These are phyloP conservation scores for Sylvilagus floridanus DNA, from an alignment of 2,797 vertebrate species.

Conservation along the genomic window DNA sequence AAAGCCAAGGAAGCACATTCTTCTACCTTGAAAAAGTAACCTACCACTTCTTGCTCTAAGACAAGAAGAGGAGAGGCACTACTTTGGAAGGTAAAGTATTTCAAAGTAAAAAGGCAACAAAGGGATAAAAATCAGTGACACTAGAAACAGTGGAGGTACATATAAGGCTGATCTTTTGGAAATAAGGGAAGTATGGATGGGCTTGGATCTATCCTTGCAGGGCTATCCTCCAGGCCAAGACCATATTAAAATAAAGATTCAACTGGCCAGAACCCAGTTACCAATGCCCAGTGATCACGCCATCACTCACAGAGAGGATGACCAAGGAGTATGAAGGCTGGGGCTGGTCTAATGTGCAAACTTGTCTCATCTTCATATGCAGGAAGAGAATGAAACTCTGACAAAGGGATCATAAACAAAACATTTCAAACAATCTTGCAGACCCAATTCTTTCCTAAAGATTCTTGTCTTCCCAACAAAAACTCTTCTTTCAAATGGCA, in stretches of 20 bases:
- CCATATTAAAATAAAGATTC: constrained; percentile 39
- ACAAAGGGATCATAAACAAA: neutral
- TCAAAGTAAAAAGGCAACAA: neutral
- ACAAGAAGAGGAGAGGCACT: neutral
- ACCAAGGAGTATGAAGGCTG: neutral
- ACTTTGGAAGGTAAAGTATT: neutral
- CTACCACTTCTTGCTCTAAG: neutral
- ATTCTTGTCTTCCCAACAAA: neutral
- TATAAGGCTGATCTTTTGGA: neutral
- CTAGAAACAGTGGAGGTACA: neutral
- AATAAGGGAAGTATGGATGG: neutral
- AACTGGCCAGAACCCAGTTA: neutral
- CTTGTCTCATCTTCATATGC: neutral
- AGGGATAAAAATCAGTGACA: neutral
- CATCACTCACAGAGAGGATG: neutral
- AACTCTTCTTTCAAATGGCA: neutral
- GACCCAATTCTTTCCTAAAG: neutral
- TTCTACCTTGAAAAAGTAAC: neutral
- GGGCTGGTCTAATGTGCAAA: neutral
- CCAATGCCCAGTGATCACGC: neutral
- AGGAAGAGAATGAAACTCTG: constrained; percentile 5
- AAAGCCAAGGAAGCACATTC: neutral
- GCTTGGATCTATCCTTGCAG: neutral
- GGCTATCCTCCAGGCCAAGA: neutral
- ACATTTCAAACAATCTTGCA: neutral